phyloP scores from a whole-genome alignment of 2,797 vertebrate species.

The Hephaestus fuliginosus region DNA sequence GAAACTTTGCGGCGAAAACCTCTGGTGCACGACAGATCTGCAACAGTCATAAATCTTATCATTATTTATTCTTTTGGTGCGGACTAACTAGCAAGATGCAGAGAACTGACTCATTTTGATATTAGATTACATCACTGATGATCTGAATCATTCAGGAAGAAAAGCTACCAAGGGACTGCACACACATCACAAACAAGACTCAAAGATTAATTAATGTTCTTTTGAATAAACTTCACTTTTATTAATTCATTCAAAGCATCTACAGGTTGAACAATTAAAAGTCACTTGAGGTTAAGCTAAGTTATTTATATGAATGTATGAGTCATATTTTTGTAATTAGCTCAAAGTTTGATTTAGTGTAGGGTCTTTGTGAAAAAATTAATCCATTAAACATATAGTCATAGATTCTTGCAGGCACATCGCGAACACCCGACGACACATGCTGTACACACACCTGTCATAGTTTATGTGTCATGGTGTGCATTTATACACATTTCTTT shows the following conservation, averaged over 20 bases:
- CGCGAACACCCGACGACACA: neutral
- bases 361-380: neutral
- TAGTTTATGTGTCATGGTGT: neutral
- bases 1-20: constrained; percentile 43
- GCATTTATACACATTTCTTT: neutral
- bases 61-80: neutral
- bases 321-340: neutral
- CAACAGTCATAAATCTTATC: neutral
- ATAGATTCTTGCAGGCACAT: neutral
- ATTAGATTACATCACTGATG: neutral
- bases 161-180: constrained; percentile 4
- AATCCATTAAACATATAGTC: neutral
- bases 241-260: neutral
- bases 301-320: neutral
- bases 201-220: constrained; percentile 8
- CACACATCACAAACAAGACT: constrained; percentile 1
- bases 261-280: constrained; percentile 1
- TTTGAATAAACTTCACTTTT: neutral
- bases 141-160: constrained; percentile 4
- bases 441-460: neutral
- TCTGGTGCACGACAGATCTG: constrained; percentile 28
- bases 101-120: neutral
- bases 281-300: neutral
- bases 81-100: constrained; percentile 10
- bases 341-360: neutral